Base-by-base conservation (phyloP, 2,888 invertebrate species). In the Conomelus anceps region DNA sequence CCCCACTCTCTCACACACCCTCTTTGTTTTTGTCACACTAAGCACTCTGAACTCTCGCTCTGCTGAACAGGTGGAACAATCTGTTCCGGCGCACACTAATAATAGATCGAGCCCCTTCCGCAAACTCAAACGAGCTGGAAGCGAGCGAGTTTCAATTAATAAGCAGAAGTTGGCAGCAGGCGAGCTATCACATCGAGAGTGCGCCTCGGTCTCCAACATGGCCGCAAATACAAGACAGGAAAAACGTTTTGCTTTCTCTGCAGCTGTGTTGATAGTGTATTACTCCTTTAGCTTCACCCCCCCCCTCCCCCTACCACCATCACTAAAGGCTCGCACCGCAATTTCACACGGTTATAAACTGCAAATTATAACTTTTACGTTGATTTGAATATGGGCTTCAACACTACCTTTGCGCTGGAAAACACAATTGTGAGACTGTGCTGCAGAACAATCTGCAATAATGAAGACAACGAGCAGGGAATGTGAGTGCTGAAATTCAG, bases 31-130 rank as follows among this genome's bases (percentile, higher is more conserved):
- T 22, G 22, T 24, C 41, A 23, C 88, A 86, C 23, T 63, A 84
- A 85, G 22, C 88, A 23, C 41, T 86, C 24, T 63, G 22, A 88
- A 23, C 41, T 86, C 24, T 63, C 86, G 89, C 34, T 63, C 63
- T 34, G 34, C 29, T 86, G 86, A 86, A 84, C 86, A 89, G 87
- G 34, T 86, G 87, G 63, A 63, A 87, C 88, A 84, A 86, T 89
- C 84, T 23, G 23, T 87, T 41, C 84, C 13, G 34, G n/a, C n/a
- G 63, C 63, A 63, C n/a, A 63, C 63, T 63, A 63, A 63, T 63
- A 63, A n/a, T 63, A 63, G 63, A 63, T 63, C 63, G 63, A 63
- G n/a, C 63, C 3, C 63, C 63, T 13, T 63, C 63, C n/a, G n/a
- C 63, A 63, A 63, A 63, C 63, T 63, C 6, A 63, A 63, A 63